A percentile compares a stretch with the other conserved stretches of the same genome.
phyloP scores from a whole-genome alignment of 2,888 invertebrate species.

The Orchestes rusci region DNA sequence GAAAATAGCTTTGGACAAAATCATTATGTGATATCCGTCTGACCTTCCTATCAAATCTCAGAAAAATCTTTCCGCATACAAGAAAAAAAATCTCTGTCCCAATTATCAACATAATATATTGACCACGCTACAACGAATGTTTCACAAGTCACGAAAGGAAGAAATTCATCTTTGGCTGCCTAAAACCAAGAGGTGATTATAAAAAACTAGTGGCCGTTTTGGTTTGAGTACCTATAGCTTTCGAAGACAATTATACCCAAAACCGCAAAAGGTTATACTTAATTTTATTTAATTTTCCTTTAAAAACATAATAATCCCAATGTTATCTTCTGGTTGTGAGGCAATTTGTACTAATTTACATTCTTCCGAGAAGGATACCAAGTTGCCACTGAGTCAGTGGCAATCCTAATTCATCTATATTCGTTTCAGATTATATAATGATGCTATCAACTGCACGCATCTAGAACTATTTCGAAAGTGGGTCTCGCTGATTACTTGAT shows the following conservation, averaged over 20 bases:
- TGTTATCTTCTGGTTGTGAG: constrained; percentile 8
- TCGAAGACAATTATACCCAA: constrained; percentile 9
- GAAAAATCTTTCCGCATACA: too few relatives aligned
- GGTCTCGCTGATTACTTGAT: too few relatives aligned
- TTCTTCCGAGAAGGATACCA: constrained; percentile 14
- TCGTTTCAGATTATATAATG: constrained; percentile 12
- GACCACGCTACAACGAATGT: too few relatives aligned
- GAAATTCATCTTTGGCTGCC: too few relatives aligned
- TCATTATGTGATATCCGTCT: too few relatives aligned
- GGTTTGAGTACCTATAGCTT: constrained; percentile 10
- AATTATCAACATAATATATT: too few relatives aligned
- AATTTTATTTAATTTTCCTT: constrained; percentile 14
- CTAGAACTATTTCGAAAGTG: too few relatives aligned
- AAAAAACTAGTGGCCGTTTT: constrained; percentile 12
- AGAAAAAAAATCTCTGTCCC: too few relatives aligned
- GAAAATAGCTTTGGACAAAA: too few relatives aligned
- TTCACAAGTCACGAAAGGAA: too few relatives aligned
- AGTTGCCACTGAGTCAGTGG: constrained; percentile 16
- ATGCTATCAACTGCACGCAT: constrained; percentile 18
- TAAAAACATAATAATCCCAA: constrained; percentile 17
- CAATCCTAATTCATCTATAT: constrained; percentile 13
- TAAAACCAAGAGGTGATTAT: too few relatives aligned
- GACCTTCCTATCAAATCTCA: too few relatives aligned
- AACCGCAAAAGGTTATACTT: constrained; percentile 15
- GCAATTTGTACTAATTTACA: constrained; percentile 11